Conservation (phyloP, 2,113 vertebrate genomes). For the Jaculus jaculus region DNA sequence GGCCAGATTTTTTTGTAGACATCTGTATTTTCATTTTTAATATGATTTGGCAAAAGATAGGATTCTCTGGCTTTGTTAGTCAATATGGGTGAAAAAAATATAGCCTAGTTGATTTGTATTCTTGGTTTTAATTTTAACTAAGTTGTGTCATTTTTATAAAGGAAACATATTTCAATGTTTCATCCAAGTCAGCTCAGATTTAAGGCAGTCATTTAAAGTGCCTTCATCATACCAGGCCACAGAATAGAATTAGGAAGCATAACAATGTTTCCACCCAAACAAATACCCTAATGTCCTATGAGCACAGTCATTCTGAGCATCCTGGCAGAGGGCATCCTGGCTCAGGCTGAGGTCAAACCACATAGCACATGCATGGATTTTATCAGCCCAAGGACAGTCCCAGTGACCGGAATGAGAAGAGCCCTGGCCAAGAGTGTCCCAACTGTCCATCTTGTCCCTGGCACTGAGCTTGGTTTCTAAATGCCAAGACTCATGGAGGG, state of each 20-base stretch:
- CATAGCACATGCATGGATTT: neutral
- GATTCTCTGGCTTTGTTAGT: neutral
- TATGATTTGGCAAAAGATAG: neutral
- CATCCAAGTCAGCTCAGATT: neutral
- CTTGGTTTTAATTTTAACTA: slow-evolving; percentile 31
- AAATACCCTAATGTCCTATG: neutral
- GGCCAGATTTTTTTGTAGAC: neutral
- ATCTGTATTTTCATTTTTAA: neutral
- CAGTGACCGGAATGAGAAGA: neutral
- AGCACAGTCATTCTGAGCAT: neutral
- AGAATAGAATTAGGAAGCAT: slow-evolving; percentile 1
- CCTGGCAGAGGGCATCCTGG: neutral
- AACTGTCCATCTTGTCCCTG: slow-evolving; percentile 53
- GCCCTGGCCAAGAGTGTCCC: slow-evolving; percentile 38
- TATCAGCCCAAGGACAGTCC: neutral
- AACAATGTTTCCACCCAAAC: neutral
- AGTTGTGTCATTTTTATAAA: neutral
- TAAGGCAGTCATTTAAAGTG: neutral
- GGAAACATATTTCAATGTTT: slow-evolving; percentile 41
- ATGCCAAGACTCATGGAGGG: slow-evolving; percentile 53
- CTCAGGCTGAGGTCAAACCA: slow-evolving; percentile 21
- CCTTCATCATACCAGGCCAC: neutral
- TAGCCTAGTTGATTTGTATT: neutral
- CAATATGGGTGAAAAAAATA: neutral
- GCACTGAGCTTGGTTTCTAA: slow-evolving; percentile 57